Base-by-base conservation (phyloP, 2,797 vertebrate genomes). In the Aeoliscus strigatus region DNA sequence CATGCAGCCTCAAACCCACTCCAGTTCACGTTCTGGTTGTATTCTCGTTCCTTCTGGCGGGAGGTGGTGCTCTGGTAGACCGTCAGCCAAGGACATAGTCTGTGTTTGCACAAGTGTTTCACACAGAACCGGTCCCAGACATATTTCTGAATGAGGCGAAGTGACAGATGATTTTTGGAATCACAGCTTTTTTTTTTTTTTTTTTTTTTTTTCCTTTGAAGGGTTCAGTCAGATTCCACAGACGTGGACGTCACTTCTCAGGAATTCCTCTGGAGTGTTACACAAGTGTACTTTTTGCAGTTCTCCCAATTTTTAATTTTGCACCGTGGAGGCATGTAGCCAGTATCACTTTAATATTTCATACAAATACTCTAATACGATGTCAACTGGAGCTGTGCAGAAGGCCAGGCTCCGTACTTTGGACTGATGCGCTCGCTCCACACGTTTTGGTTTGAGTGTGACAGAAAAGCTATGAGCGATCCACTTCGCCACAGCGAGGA, bases 41-140 rank as follows among this genome's bases (percentile, higher is more conserved):
- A 41, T 70, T 69, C 45, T 56, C 39, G 53, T 66, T 72, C 38
- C 51, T 13, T 54, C 53, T 62, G 54, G 57, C 66, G 14, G 15
- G 50, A 77, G 68, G 55, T 40, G 47, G 30, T 35, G 46, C 54
- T 43, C 34, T 12, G 23, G 66, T 35, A 48, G 45, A 58, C 47
- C 18, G 29, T 55, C 59, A 65, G 70, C 73, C 55, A 73, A 65
- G 65, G 60, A 77, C 71, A 64, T 62, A 74, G 69, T 66, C 57
- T 59, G 55, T 86, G 75, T 88, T 87, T 86, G 73, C 69, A 57
- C 75, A 86, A 83, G 74, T 85, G 76, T 79, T 83, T 73, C 48
- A 35, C 70, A 48, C 48, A 70, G 65, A 54, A 57, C 18, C 30
- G 12, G 37, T 50, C 58, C 65, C 65, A 75, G 70, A 82, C 79